These are phyloP conservation scores for Eidolon dupreanum DNA, from an alignment of 2,797 vertebrate genomes.

Conservation along the genomic window DNA sequence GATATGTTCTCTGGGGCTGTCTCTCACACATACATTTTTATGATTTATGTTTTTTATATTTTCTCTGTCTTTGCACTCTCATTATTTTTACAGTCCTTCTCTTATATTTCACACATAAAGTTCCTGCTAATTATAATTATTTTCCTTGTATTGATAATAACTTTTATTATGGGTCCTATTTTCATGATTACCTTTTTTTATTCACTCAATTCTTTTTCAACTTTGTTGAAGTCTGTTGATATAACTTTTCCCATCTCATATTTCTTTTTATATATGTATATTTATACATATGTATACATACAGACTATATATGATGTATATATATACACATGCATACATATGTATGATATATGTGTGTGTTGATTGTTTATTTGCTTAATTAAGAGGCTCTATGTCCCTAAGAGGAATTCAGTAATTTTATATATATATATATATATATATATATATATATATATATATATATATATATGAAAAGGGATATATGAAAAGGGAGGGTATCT, in stretches of 20 bases:
- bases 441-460: neutral
- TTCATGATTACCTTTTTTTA: neutral
- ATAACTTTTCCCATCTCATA: neutral
- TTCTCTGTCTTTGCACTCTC: neutral
- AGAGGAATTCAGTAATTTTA: too few relatives aligned
- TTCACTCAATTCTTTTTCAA: neutral
- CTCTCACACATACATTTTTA: neutral
- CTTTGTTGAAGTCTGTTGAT: neutral
- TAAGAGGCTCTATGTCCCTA: too few relatives aligned
- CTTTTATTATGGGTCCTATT: neutral
- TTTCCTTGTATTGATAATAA: neutral
- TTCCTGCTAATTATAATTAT: neutral
- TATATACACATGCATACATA: neutral
- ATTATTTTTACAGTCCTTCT: neutral
- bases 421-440: neutral
- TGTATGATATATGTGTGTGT: too few relatives aligned
- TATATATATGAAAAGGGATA: neutral
- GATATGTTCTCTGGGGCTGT: neutral
- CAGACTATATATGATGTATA: neutral
- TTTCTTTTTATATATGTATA: neutral
- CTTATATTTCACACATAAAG: neutral
- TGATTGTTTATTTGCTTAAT: too few relatives aligned
- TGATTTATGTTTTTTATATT: neutral
- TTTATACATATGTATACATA: too few relatives aligned
- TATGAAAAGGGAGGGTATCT: neutral